Conservation (phyloP, 64 coral and sea anemone genomes). For the Cladopsammia gracilis region DNA sequence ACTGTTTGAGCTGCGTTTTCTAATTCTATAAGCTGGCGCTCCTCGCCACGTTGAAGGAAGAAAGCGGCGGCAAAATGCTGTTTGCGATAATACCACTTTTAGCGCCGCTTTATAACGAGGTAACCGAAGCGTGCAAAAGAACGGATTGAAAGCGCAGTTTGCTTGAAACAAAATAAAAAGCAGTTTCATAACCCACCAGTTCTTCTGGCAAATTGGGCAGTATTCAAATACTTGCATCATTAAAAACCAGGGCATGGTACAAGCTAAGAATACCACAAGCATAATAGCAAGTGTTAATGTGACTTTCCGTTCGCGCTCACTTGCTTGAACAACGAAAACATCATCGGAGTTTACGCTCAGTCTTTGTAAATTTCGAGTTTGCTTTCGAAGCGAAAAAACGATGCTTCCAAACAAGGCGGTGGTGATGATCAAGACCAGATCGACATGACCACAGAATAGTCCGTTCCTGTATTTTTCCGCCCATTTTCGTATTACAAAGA, state of each 20-base stretch:
- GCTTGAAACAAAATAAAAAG: conserved; percentile 80
- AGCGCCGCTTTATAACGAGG: conserved; percentile 59
- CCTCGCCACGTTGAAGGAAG: not conserved
- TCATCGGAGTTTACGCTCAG: conserved; percentile 30
- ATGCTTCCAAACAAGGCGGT: conserved; percentile 56
- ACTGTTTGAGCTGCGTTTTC: not conserved
- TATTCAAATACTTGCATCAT: conserved; percentile 82
- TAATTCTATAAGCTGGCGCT: not conserved
- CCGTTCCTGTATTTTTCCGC: conserved; percentile 63
- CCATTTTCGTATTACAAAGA: conserved; percentile 45
- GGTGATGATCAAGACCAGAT: conserved; percentile 64
- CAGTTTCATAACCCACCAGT: conserved; percentile 73
- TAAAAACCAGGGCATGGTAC: conserved; percentile 80
- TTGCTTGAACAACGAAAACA: conserved; percentile 4
- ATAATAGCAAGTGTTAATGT: conserved; percentile 65
- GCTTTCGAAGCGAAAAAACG: conserved; percentile 55
- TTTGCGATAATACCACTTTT: not conserved
- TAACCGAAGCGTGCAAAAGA: conserved; percentile 75
- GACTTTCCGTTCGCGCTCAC: conserved; percentile 69
- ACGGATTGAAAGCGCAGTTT: conserved; percentile 88
- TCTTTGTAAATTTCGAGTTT: conserved; percentile 41
- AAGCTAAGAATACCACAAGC: conserved; percentile 77
- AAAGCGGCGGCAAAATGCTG: not conserved
- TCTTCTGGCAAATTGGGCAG: conserved; percentile 39
- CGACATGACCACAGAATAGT: conserved; percentile 83